These are phyloP conservation scores for Rhinatrema bivittatum DNA, from an alignment of 2,797 vertebrate genomes.

Conservation along the genomic window DNA sequence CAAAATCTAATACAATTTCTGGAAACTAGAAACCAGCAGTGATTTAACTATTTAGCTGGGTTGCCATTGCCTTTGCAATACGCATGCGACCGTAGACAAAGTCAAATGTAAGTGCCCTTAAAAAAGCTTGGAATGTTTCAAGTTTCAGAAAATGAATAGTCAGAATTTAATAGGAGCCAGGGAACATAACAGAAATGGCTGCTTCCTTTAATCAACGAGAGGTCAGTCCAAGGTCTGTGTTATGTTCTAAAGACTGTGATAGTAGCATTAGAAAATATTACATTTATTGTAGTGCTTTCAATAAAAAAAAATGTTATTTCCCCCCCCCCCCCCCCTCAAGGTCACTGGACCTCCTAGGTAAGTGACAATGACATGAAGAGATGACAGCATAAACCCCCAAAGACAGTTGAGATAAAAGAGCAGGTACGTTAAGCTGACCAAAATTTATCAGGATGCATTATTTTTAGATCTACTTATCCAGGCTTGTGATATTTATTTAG, in stretches of 20 bases:
- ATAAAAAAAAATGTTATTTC: not conserved
- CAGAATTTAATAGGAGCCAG: not conserved
- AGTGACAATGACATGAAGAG: not conserved
- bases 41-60: no score
- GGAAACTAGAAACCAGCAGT: no score
- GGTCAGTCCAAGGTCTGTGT: slow-evolving; percentile 10
- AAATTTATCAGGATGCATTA: no score
- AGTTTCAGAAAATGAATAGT: slow-evolving; percentile 16
- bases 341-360: fast-evolving
- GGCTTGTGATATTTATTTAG: no score
- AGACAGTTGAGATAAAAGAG: not conserved
- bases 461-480: no score
- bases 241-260: slow-evolving; percentile 8
- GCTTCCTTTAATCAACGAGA: slow-evolving; percentile 11
- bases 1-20: no score
- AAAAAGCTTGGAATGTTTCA: slow-evolving; percentile 13
- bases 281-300: slow-evolving; percentile 7
- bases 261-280: slow-evolving; percentile 6
- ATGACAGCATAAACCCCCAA: fast-evolving
- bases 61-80: no score
- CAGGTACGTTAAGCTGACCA: not conserved
- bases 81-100: no score
- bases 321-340: no score
- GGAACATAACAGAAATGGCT: slow-evolving; percentile 4
- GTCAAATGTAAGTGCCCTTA: no score